Conservation (phyloP, 2,888 invertebrate species). For the Macrophya annulata region DNA sequence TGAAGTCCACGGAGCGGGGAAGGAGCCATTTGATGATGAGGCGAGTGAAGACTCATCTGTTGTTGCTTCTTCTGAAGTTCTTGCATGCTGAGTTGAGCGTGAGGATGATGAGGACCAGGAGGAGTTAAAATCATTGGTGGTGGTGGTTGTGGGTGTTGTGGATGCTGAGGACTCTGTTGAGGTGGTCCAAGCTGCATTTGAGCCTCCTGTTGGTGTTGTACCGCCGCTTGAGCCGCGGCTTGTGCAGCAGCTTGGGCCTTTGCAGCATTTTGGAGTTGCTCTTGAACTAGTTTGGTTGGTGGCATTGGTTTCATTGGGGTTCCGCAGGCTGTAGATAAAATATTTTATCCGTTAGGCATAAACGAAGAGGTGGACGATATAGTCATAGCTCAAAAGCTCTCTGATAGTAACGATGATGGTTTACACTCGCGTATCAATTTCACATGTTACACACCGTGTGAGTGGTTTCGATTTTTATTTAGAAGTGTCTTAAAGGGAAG, state of each 20-base stretch:
- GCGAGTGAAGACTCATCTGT: conserved; percentile 82
- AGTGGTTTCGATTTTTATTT: not conserved
- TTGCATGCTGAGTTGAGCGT: conserved; percentile 85
- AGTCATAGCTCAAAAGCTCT: conserved; percentile 68
- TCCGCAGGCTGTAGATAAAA: conserved; percentile 81
- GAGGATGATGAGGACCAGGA: conserved; percentile 89
- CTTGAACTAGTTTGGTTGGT: conserved; percentile 88
- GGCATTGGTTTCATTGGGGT: conserved; percentile 88
- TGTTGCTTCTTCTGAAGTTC: conserved; percentile 84
- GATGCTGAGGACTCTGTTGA: conserved; percentile 75
- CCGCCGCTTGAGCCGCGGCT: conserved; percentile 74
- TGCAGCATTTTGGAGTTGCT: conserved; percentile 77
- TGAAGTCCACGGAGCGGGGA: conserved; percentile 88
- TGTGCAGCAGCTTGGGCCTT: conserved; percentile 77
- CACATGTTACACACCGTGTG: not conserved
- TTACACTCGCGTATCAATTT: not conserved
- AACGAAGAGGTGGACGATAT: not conserved
- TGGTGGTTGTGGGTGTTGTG: conserved; percentile 77
- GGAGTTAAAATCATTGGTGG: conserved; percentile 88
- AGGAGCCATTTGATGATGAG: conserved; percentile 84
- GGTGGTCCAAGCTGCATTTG: conserved; percentile 77
- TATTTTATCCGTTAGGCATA: conserved; percentile 35
- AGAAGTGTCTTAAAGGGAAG: not conserved
- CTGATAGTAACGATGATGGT: conserved; percentile 55
- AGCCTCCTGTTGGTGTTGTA: conserved; percentile 76